Evolutionary conservation across 2,888 invertebrate genomes (phyloP).

Genomic region (Platycheirus rosarum): DNA sequence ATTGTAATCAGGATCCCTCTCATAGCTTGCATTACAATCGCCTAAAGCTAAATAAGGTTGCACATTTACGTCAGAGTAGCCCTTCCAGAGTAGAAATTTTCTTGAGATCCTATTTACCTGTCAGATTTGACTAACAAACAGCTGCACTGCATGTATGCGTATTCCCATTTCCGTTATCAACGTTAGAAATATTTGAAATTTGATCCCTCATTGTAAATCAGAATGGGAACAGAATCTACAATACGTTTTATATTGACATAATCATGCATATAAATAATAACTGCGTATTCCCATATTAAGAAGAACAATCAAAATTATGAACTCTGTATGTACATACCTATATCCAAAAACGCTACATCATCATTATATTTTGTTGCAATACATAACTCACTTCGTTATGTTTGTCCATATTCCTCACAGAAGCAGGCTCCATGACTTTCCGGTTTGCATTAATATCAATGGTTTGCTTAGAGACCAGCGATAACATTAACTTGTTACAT

Average conservation of each 20-base stretch:
- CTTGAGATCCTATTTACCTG: neutral
- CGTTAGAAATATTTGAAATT: slow-evolving; percentile 13
- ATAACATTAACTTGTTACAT: slow-evolving; percentile 20
- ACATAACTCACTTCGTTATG: neutral
- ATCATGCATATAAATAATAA: slow-evolving; percentile 21
- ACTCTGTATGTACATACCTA: no score
- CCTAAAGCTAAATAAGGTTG: slow-evolving; percentile 4
- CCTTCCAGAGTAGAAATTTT: neutral
- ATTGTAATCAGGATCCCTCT: no score
- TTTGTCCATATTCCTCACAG: neutral
- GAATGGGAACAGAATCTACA: slow-evolving; percentile 27
- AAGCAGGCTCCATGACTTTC: neutral
- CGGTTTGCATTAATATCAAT: no score
- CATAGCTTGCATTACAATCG: no score
- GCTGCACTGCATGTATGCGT: slow-evolving; percentile 29
- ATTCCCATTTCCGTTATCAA: slow-evolving; percentile 9
- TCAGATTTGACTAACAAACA: slow-evolving; percentile 15
- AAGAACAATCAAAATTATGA: no score
- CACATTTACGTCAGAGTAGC: slow-evolving; percentile 14
- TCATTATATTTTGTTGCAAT: neutral
- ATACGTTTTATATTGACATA: no score
- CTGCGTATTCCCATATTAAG: no score
- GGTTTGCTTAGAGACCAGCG: no score
- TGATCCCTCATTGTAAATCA: slow-evolving; percentile 28
- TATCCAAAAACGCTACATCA: no score